Conservation (phyloP, 2,888 invertebrate species). For the Empis stercorea region DNA sequence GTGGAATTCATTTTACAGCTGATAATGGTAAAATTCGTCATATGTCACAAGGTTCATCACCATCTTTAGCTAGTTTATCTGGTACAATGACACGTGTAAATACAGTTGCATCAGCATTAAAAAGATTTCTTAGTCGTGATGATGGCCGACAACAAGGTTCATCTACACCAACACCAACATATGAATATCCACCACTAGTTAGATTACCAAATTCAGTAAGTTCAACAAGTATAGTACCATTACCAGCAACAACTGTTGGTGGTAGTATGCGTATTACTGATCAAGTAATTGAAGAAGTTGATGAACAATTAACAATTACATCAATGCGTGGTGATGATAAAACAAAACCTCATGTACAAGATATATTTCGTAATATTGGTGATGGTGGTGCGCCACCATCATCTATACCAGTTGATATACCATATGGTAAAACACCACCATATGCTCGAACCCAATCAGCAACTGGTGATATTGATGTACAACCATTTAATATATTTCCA, state of each 20-base stretch:
- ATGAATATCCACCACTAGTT: constrained; percentile 15
- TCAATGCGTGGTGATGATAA: constrained; percentile 48
- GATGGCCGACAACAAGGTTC: constrained; percentile 41
- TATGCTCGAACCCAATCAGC: constrained; percentile 30
- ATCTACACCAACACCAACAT: constrained; percentile 31
- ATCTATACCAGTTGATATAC: constrained; percentile 53
- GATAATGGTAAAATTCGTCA: constrained; percentile 42
- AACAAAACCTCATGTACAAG: constrained; percentile 48
- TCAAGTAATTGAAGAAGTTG: constrained; percentile 63
- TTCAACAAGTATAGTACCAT: constrained; percentile 25
- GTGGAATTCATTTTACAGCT: constrained; percentile 62
- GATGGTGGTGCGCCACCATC: constrained; percentile 41
- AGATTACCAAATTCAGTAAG: constrained; percentile 34
- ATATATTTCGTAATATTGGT: constrained; percentile 41
- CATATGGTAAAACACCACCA: constrained; percentile 30
- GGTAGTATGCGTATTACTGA: constrained; percentile 53
- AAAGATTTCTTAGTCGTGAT: constrained; percentile 63
- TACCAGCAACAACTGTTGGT: constrained; percentile 6
- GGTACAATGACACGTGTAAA: constrained; percentile 56
- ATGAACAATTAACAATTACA: constrained; percentile 70
- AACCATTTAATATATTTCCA: constrained; percentile 21
- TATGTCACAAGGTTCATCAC: constrained; percentile 36
- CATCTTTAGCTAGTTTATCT: constrained; percentile 33
- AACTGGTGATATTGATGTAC: constrained; percentile 18
- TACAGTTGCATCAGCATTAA: constrained; percentile 66